Evolutionary conservation across 2,113 vertebrate genomes (phyloP), one percentile per base, ranked within the genome.

Genomic region (Pan troglodytes): DNA sequence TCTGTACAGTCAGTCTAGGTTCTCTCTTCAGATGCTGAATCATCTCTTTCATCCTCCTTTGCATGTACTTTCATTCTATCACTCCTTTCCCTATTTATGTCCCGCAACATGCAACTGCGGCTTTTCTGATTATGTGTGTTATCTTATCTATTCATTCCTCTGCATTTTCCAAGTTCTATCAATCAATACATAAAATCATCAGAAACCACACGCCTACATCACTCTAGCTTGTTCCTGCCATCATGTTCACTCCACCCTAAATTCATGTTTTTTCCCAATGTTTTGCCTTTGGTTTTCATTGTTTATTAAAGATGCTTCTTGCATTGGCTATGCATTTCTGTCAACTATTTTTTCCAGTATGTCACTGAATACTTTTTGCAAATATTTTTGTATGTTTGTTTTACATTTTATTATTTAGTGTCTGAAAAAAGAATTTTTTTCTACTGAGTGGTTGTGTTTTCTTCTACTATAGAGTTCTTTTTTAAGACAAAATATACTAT

Each of bases 201-300:
- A 52, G 40, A 59, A 84, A 61, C 11, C 14, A 59, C 50, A 43
- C 22, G n/a, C 25, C 25, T 32, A 35, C 27, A 38, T 20, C n/a
- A 38, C n/a, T 20, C 4, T 11, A 64, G 32, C 59, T 30, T 68
- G 20, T 40, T 38, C 40, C 48, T 59, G 25, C 4, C 22, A 45
- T 55, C 0, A 0, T 5, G 8, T 86, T 67, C n/a, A 32, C 6
- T 23, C 52, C 30, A 73, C 73, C 78, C 38, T 40, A 38, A 45
- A 48, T 73, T 94, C 45, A 25, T 32, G 13, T 27, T 61, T 84
- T 85, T 40, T 55, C 23, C 2, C 85, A 45, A 96, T 32, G 38
- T 73, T 90, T 90, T 91, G 64, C 48, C 38, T 90, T 86, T n/a
- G 45, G 17, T 86, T 85, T 90, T 80, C 68, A 67, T 48, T 91